These are phyloP conservation scores for Dorcus parallelipipedus DNA, from an alignment of 2,888 invertebrate species.

Conservation along the genomic window DNA sequence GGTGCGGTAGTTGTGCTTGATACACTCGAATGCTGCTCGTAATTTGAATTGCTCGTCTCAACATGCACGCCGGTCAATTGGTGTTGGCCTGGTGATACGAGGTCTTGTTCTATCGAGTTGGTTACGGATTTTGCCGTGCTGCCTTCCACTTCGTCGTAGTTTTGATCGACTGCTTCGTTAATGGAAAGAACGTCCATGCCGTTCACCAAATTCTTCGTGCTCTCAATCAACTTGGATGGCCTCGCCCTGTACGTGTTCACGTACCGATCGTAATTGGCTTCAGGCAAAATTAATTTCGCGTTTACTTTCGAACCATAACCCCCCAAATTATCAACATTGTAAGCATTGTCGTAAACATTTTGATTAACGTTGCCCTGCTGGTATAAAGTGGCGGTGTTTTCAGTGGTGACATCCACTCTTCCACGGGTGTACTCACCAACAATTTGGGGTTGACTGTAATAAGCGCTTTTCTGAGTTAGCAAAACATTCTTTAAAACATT, in stretches of 20 bases:
- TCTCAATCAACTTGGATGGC: constrained; percentile 53
- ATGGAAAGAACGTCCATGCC: constrained; percentile 64
- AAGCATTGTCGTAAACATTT: background rate
- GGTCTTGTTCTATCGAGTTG: too few relatives aligned
- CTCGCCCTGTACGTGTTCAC: constrained; percentile 11
- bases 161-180: constrained; percentile 43
- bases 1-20: constrained; percentile 13
- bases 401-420: too few relatives aligned
- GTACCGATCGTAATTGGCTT: background rate
- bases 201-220: constrained; percentile 59
- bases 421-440: background rate
- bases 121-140: background rate
- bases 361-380: too few relatives aligned
- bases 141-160: background rate
- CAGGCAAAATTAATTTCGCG: constrained; percentile 6
- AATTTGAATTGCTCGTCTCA: background rate
- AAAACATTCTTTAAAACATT: background rate
- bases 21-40: background rate
- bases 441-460: background rate
- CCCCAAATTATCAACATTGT: background rate
- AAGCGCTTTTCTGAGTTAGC: background rate
- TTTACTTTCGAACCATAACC: constrained; percentile 44
- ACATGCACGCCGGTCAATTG: background rate
- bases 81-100: background rate
- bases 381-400: background rate